phyloP scores from a whole-genome alignment of 2,888 invertebrate species.

The Lymantria dispar region DNA sequence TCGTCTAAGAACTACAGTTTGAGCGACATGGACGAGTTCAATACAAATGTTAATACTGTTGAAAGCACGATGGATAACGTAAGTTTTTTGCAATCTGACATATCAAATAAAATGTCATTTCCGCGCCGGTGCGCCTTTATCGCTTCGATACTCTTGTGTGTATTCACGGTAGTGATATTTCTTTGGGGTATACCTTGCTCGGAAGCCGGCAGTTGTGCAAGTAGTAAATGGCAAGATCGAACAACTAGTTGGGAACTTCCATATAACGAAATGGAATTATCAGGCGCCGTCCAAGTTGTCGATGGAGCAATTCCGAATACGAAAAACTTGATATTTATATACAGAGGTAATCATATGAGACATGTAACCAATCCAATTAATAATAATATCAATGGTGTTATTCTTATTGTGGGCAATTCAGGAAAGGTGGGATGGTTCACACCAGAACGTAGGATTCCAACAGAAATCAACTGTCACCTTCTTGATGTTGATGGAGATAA shows the following conservation, averaged over 20 bases:
- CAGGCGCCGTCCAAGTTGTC: constrained; percentile 87
- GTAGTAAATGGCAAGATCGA: constrained; percentile 75
- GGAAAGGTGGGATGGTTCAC: constrained; percentile 90
- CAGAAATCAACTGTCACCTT: constrained; percentile 87
- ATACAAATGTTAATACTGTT: constrained; percentile 69
- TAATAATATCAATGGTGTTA: constrained; percentile 84
- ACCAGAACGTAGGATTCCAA: constrained; percentile 85
- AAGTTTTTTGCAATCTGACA: constrained; percentile 72
- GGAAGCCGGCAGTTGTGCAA: constrained; percentile 85
- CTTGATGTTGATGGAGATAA: constrained; percentile 88
- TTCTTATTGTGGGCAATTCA: constrained; percentile 86
- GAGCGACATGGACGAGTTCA: constrained; percentile 75
- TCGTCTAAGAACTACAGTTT: constrained; percentile 71
- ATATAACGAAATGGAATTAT: constrained; percentile 86
- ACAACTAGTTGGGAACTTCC: constrained; percentile 87
- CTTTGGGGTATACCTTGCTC: constrained; percentile 90
- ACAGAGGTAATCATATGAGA: constrained; percentile 85
- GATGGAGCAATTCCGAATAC: constrained; percentile 84
- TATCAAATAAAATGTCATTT: constrained; percentile 84
- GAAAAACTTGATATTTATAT: constrained; percentile 88
- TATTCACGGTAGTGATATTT: constrained; percentile 87
- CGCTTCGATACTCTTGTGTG: constrained; percentile 86
- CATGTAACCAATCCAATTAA: constrained; percentile 70
- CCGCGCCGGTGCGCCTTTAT: constrained; percentile 86
- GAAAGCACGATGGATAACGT: constrained; percentile 78